Percentiles rank a stretch among this genome's conserved stretches.
phyloP scores from a whole-genome alignment of 2,888 invertebrate species.

The Phaonia tiefii region DNA sequence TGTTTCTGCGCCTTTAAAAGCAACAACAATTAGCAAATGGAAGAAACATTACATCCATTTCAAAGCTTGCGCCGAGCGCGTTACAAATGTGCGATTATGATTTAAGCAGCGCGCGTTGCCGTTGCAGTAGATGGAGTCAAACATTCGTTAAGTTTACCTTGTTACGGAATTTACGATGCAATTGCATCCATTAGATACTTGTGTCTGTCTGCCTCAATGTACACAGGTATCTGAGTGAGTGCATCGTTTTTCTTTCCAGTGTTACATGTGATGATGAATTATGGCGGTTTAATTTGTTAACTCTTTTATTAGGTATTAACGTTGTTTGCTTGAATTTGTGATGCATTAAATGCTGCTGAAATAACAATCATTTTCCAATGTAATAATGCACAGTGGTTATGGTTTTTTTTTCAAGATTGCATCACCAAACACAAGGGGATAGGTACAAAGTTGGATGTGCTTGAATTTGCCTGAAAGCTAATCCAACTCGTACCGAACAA shows the following conservation, averaged over 20 bases:
- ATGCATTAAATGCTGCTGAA: constrained; percentile 23
- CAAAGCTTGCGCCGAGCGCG: neutral
- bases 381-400: constrained; percentile 11
- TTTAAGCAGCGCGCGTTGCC: constrained; percentile 8
- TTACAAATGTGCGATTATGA: constrained; percentile 22
- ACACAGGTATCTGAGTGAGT: neutral
- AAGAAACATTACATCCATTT: constrained; percentile 10
- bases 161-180: constrained; percentile 65
- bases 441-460: too few species aligned
- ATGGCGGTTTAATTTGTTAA: constrained; percentile 38
- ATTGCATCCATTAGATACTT: constrained; percentile 65
- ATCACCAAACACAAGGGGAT: too few species aligned
- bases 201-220: neutral
- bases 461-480: too few species aligned
- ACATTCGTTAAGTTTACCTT: constrained; percentile 35
- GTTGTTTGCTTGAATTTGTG: neutral
- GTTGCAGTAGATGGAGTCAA: constrained; percentile 7
- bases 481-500: too few species aligned
- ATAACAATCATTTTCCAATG: neutral
- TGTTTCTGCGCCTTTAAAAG: neutral
- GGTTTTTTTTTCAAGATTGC: too few species aligned
- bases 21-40: neutral
- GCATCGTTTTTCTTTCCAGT: neutral
- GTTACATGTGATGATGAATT: constrained; percentile 9
- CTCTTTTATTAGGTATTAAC: neutral